Base-by-base conservation (phyloP, 1,140 invertebrate genomes). In the Spodoptera litura region DNA sequence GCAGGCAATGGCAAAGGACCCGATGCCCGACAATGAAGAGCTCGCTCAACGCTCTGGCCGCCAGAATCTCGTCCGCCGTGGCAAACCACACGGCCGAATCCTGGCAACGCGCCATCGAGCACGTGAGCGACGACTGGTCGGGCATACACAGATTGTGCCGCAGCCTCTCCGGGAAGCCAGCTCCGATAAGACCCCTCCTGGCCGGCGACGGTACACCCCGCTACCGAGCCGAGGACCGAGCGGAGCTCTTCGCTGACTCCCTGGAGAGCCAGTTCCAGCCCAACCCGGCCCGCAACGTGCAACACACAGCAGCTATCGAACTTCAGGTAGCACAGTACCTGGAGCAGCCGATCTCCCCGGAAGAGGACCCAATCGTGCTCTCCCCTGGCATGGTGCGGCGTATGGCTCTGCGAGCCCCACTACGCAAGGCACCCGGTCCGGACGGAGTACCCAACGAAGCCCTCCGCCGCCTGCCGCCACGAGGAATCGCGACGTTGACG, bases 191-290 rank as follows among this genome's bases (percentile, higher is more conserved):
- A 38, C 35, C 35, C 35, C 35, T 38, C 35, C 35, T 38, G n/a
- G 15, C 44, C 35, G n/a, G 62, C 0, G 78, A 83, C 35, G 80
- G 83, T 13, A 72, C 61, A 8, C 61, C 64, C 0, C 55, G 62
- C 0, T 86, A 81, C 58, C 13, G 20, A 9, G 83, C 78, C 9
- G 56, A 66, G 38, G 81, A 85, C 25, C 53, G 85, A 0, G 81
- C 83, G 1, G 81, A 85, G 58, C 66, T 86, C 13, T 80, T 85
- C 61, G 84, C 81, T 4, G 78, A 81, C 12, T 58, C 68, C 68
- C 76, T 86, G 4, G 83, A 83, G 38, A 15, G 15, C 82, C 20
- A 20, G 20, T 20, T 20, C 20, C 20, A 20, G 20, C 20, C 20
- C 20, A 20, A 20, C 20, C 20, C 73, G 0, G 55, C 78, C 10